Percentiles rank a stretch among this genome's conserved stretches.
Conservation (phyloP, 2,888 invertebrate genomes). For the Dicranocentrus wangi region DNA sequence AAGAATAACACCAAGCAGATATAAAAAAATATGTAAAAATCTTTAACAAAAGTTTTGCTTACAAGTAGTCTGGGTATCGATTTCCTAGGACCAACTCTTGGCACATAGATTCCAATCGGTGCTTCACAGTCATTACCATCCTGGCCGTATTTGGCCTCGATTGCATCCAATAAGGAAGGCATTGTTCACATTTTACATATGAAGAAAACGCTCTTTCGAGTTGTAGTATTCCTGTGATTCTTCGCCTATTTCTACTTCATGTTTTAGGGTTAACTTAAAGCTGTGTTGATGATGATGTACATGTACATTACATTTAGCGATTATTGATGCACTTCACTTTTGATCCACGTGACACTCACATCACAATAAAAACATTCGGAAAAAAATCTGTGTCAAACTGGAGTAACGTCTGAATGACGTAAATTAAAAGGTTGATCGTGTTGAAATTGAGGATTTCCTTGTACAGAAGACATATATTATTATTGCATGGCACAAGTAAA, state of each 20-base stretch:
- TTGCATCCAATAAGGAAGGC: slow-evolving; percentile 92
- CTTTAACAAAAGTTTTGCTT: slow-evolving; percentile 48
- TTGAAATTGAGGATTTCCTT: not conserved
- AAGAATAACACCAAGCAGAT: too few species aligned
- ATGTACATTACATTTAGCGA: not conserved
- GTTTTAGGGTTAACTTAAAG: slow-evolving; percentile 2
- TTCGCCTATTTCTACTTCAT: not conserved
- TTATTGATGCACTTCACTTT: not conserved
- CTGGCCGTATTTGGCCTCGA: slow-evolving; percentile 88
- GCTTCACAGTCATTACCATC: slow-evolving; percentile 77
- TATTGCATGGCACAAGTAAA: not conserved
- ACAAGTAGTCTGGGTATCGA: slow-evolving; percentile 80
- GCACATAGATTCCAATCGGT: slow-evolving; percentile 89
- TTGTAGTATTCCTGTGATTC: not conserved
- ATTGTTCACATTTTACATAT: slow-evolving; percentile 76
- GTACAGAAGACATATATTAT: too few species aligned
- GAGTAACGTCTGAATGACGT: not conserved
- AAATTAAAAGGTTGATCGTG: slow-evolving; percentile 25
- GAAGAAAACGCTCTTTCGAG: slow-evolving; percentile 19
- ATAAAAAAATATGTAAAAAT: too few species aligned
- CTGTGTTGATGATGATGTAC: slow-evolving; percentile 2
- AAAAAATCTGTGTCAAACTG: not conserved
- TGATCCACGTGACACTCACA: slow-evolving; percentile 12
- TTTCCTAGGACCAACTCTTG: slow-evolving; percentile 83
- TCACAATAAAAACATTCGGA: slow-evolving; percentile 15